These are phyloP conservation scores for Lasaia peninsularis DNA, from an alignment of 1,140 invertebrate species.

Conservation along the genomic window DNA sequence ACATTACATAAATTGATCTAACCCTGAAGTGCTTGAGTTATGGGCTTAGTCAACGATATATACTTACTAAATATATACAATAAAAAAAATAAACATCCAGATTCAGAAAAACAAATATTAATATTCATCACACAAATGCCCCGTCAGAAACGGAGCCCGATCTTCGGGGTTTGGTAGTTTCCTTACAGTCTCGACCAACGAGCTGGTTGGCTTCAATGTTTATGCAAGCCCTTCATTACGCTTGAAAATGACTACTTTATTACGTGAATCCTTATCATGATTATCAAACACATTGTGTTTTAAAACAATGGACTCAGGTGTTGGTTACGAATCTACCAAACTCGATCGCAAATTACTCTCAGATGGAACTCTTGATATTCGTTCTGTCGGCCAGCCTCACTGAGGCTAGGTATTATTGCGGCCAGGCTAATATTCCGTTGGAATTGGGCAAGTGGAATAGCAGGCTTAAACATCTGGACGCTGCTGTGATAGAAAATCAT, in stretches of 20 bases:
- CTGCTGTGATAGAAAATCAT: slow-evolving; percentile 51
- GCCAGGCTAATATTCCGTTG: slow-evolving; percentile 44
- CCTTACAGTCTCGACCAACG: too few species aligned
- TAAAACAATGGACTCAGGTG: slow-evolving; percentile 20
- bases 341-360: slow-evolving; percentile 7
- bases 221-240: not conserved
- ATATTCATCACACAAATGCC: too few species aligned
- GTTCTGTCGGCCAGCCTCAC: slow-evolving; percentile 19
- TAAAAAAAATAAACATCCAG: too few species aligned
- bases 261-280: not conserved
- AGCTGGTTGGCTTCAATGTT: not conserved
- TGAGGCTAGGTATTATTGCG: slow-evolving; percentile 37
- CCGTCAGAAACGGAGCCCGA: too few species aligned
- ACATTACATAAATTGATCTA: too few species aligned
- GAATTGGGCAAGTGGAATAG: slow-evolving; percentile 50
- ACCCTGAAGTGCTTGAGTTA: too few species aligned
- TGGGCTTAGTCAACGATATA: too few species aligned
- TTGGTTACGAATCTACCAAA: slow-evolving; percentile 6
- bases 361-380: slow-evolving; percentile 33
- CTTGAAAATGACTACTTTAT: not conserved
- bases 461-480: slow-evolving; percentile 47
- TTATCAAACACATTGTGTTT: slow-evolving; percentile 14
- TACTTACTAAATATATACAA: too few species aligned
- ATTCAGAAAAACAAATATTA: too few species aligned
- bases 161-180: too few species aligned